Evolutionary conservation across 2,113 vertebrate species (phyloP).

Genomic region (Bubo bubo): DNA sequence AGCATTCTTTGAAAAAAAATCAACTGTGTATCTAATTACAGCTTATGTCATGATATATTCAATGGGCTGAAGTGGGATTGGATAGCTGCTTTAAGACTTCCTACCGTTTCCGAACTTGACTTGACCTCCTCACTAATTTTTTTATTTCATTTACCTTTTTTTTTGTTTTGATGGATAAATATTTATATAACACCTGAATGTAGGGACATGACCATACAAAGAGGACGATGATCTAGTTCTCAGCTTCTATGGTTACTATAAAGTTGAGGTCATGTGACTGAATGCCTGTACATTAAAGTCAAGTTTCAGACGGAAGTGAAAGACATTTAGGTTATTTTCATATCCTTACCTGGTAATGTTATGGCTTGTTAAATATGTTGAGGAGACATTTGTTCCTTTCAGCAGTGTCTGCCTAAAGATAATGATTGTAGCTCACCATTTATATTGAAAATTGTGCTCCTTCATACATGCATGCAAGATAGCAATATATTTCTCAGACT

Average conservation of each 20-base stretch:
- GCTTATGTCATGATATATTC: not conserved
- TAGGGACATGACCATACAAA: not conserved
- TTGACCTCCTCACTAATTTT: not conserved
- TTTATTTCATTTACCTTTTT: not conserved
- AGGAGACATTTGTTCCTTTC: not conserved
- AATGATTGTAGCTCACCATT: not conserved
- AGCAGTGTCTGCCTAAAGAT: not conserved
- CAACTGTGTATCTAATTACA: not conserved
- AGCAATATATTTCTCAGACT: not conserved
- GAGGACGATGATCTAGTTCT: not conserved
- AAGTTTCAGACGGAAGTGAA: not conserved
- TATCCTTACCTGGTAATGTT: not conserved
- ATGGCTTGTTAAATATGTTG: not conserved
- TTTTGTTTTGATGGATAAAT: not conserved
- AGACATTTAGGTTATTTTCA: not conserved
- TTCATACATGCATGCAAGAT: not conserved
- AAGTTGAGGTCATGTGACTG: not conserved
- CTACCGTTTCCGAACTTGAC: not conserved
- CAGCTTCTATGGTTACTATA: not conserved
- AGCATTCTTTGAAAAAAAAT: not conserved
- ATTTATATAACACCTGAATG: not conserved
- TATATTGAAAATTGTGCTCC: not conserved
- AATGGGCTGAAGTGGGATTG: not conserved
- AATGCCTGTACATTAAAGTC: not conserved
- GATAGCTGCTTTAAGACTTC: not conserved